These are phyloP conservation scores for Himantopus leucocephalus DNA, from an alignment of 2,113 vertebrate species.

Conservation along the genomic window DNA sequence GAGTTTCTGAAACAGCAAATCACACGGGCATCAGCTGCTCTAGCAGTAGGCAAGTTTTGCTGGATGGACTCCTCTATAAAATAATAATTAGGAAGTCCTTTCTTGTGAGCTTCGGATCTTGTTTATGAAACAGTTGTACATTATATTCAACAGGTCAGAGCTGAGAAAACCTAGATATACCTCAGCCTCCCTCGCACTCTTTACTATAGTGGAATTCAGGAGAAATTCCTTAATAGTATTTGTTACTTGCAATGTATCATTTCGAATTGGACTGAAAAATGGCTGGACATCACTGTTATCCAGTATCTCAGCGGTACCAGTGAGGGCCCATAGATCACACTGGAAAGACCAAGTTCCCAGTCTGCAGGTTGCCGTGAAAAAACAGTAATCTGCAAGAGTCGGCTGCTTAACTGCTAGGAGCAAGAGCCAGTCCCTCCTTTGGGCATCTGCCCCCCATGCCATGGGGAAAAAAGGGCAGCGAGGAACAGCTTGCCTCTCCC, in stretches of 20 bases:
- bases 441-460: not conserved
- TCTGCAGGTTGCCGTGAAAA: not conserved
- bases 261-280: not conserved
- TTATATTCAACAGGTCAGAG: not conserved
- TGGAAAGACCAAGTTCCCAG: not conserved
- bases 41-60: not conserved
- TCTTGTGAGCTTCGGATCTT: not conserved
- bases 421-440: not conserved
- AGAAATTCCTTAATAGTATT: not conserved
- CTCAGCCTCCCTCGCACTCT: not conserved
- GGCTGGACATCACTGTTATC: not conserved
- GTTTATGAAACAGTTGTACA: not conserved
- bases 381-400: rapidly evolving
- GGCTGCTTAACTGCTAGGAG: not conserved
- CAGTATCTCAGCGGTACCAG: not conserved
- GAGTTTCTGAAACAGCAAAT: not conserved
- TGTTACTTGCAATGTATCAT: not conserved
- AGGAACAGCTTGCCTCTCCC: not conserved
- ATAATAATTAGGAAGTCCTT: not conserved
- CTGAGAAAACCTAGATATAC: not conserved
- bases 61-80: not conserved
- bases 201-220: not conserved
- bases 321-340: not conserved
- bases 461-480: not conserved
- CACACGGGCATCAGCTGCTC: not conserved